Percentiles rank a stretch among this genome's conserved stretches.
Evolutionary conservation across 2,113 vertebrate genomes (phyloP).

Genomic region (Coryphaenoides rupestris): DNA sequence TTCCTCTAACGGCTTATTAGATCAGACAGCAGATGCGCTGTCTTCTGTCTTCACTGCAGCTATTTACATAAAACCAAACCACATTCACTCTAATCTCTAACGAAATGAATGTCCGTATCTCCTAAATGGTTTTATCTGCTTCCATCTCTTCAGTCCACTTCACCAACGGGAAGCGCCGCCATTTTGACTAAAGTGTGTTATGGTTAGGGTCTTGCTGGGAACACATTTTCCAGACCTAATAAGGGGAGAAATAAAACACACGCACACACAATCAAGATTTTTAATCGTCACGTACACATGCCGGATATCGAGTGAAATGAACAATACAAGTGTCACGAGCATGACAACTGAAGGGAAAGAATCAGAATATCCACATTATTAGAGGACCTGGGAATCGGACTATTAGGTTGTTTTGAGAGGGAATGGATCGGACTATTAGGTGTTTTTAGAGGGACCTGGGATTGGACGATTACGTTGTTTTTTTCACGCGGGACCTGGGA

Average conservation of each 20-base stretch:
- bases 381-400: no score
- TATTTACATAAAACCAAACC: not conserved
- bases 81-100: not conserved
- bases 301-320: no score
- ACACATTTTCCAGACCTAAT: conserved; percentile 48
- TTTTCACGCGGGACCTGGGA: no score
- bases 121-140: not conserved
- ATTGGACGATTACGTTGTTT: no score
- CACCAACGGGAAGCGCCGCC: conserved; percentile 15
- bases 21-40: not conserved
- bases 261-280: no score
- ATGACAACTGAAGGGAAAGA: no score
- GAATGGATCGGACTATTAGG: no score
- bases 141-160: conserved; percentile 11
- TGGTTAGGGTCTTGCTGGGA: conserved; percentile 33
- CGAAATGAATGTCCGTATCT: not conserved
- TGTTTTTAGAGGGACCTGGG: no score
- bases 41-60: not conserved
- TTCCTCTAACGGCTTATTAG: not conserved
- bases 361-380: no score
- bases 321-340: no score
- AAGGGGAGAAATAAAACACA: conserved; percentile 33
- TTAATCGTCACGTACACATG: no score
- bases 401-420: no score
- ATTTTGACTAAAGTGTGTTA: conserved; percentile 29